Conservation (phyloP, 92 coral and sea anemone species). For the Porites rus region DNA sequence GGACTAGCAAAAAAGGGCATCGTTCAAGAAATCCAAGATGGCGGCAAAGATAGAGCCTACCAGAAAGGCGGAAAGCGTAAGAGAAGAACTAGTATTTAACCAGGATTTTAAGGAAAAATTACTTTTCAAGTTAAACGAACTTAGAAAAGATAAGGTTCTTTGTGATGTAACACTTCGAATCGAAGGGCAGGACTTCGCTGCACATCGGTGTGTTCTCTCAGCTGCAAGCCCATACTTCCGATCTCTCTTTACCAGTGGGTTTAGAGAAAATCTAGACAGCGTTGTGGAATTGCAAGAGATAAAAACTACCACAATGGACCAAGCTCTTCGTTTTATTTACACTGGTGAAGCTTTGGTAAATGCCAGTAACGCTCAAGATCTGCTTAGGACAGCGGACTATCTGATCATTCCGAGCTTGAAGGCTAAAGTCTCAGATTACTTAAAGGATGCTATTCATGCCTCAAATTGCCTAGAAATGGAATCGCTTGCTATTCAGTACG, state of each 20-base stretch:
- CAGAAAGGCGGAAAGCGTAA: no score
- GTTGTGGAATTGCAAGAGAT: conserved; percentile 26
- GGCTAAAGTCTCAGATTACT: conserved; percentile 19
- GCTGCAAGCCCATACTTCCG: conserved; percentile 50
- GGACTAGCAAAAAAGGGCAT: no score
- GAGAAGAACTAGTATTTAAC: no score
- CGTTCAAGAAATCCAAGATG: no score
- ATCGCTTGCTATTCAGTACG: conserved; percentile 21
- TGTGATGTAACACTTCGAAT: conserved; percentile 35
- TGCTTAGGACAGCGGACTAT: conserved; percentile 40
- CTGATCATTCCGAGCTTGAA: conserved; percentile 44
- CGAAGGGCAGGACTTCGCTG: conserved; percentile 29
- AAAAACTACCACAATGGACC: not conserved
- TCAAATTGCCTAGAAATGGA: conserved; percentile 36
- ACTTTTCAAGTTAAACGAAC: conserved; percentile 5
- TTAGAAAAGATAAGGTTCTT: conserved; percentile 9
- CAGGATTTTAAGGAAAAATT: no score
- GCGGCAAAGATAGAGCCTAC: no score
- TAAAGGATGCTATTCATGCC: conserved; percentile 1
- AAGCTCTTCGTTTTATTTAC: conserved; percentile 43
- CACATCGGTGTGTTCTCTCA: conserved; percentile 36
- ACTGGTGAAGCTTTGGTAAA: conserved; percentile 28
- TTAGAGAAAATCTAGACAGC: conserved; percentile 13
- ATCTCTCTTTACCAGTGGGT: conserved; percentile 25
- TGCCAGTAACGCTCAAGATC: conserved; percentile 21